Evolutionary conservation across 1,140 invertebrate species (phyloP).

Genomic region (Phymastichus coffea): DNA sequence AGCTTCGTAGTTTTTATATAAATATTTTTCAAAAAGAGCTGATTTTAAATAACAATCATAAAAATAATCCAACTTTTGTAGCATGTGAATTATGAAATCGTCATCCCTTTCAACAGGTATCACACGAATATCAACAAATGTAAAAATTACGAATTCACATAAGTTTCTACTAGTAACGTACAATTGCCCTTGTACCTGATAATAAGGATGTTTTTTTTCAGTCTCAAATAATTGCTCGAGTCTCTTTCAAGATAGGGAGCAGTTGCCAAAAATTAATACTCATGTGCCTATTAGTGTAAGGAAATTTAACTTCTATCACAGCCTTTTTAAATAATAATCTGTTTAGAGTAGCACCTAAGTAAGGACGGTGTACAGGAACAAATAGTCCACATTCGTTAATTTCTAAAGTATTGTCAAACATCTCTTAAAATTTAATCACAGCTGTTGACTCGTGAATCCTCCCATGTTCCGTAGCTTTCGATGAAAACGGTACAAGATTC

Average conservation of each 20-base stretch:
- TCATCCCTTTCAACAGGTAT: slow-evolving; percentile 21
- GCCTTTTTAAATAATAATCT: neutral
- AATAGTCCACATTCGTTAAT: slow-evolving; percentile 5
- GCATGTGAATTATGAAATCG: slow-evolving; percentile 10
- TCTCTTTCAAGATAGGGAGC: slow-evolving; percentile 2
- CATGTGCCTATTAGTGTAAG: neutral
- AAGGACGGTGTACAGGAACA: slow-evolving; percentile 1
- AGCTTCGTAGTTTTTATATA: neutral
- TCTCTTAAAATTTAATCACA: neutral
- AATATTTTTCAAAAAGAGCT: neutral
- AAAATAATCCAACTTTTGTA: slow-evolving; percentile 1
- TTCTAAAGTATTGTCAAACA: neutral
- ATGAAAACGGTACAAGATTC: neutral
- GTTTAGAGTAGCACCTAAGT: slow-evolving; percentile 3
- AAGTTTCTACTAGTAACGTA: slow-evolving; percentile 10
- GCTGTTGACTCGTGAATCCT: neutral
- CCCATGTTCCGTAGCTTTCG: slow-evolving; percentile 1
- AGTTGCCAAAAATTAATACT: neutral
- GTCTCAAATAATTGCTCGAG: neutral
- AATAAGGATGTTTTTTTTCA: slow-evolving; percentile 21
- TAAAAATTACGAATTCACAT: slow-evolving; percentile 22
- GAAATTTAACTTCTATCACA: slow-evolving; percentile 2
- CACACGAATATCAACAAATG: slow-evolving; percentile 1
- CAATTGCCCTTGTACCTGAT: slow-evolving; percentile 23
- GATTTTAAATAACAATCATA: slow-evolving; percentile 19